Base-by-base conservation (phyloP, 2,797 vertebrate species). In the Trichosurus vulpecula region DNA sequence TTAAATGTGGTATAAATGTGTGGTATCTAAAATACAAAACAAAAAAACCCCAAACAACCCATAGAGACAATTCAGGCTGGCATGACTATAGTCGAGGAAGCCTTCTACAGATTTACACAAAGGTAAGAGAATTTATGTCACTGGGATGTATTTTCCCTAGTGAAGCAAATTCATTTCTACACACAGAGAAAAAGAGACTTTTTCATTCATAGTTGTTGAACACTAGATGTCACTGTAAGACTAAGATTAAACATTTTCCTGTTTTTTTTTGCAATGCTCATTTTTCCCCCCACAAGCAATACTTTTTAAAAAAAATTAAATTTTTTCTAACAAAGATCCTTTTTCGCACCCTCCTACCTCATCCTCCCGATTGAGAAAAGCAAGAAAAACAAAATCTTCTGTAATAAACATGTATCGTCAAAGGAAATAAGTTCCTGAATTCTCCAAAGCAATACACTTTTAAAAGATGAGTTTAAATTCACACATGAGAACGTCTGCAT, bases 161-260 rank as follows among this genome's bases (percentile, higher is more conserved):
- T 9, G 66, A 51, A 93, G 58, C 54, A 58, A 52, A 92, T 93
- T 95, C 51, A 47, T 91, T 96, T 95, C 96, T 95, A 47, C 11
- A 30, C 12, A 61, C 90, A 93, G 41, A 96, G 13, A 31, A 35
- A 35, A 47, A 95, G 66, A 56, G 58, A 35, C 58, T 25, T 92
- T 97, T 54, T 52, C 52, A 41, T 0, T 9, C 91, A 0, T 0
- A 0, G 30, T 13, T 90, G 1, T 90, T 52, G 52, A 93, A 97
- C 99, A 99, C 99, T 99, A 98, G 99, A 99, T 99, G 99, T 99
- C 99, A 99, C 98, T 99, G 98, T 98, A 99, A 99, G 99, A 99
- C 99, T 98, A 98, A 97, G 98, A 97, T 97, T 98, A 96, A 93
- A 53, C n/a, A 81, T 81, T 81, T 90, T 22, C 51, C 92, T 27